phyloP scores from a whole-genome alignment of 2,888 invertebrate genomes.

The Julus scanicus region DNA sequence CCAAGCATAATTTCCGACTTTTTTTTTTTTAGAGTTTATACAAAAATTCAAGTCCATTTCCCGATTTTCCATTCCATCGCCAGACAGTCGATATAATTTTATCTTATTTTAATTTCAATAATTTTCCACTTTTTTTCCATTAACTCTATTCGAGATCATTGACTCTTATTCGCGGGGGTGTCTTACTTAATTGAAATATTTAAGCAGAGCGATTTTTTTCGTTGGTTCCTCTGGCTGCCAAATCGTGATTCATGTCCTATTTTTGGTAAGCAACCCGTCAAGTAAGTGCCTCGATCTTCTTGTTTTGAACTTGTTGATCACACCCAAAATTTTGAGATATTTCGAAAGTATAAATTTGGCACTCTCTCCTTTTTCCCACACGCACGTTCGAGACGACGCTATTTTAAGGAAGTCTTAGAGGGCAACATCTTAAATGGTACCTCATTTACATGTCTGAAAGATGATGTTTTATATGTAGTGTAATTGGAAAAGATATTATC shows the following conservation, averaged over 20 bases:
- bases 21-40: too few relatives aligned
- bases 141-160: not conserved
- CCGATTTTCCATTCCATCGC: too few relatives aligned
- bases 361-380: not conserved
- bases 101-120: not conserved
- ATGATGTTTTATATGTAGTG: too few relatives aligned
- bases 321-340: conserved; percentile 25
- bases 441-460: not conserved
- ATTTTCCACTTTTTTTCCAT: not conserved
- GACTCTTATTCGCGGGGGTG: conserved; percentile 22
- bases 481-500: too few relatives aligned
- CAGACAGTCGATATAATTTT: too few relatives aligned
- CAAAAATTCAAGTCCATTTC: too few relatives aligned
- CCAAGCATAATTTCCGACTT: too few relatives aligned
- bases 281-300: conserved; percentile 25
- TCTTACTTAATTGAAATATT: conserved; percentile 38
- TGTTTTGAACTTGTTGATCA: conserved; percentile 35
- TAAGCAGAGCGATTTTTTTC: not conserved
- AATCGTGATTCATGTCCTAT: conserved; percentile 5
- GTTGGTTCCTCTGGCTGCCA: conserved; percentile 12
- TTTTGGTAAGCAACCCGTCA: not conserved
- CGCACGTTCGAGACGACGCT: conserved; percentile 17
- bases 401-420: not conserved
- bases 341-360: conserved; percentile 21
- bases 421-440: not conserved